These are phyloP conservation scores for Clunio marinus DNA, from an alignment of 2,888 invertebrate genomes.

Conservation along the genomic window DNA sequence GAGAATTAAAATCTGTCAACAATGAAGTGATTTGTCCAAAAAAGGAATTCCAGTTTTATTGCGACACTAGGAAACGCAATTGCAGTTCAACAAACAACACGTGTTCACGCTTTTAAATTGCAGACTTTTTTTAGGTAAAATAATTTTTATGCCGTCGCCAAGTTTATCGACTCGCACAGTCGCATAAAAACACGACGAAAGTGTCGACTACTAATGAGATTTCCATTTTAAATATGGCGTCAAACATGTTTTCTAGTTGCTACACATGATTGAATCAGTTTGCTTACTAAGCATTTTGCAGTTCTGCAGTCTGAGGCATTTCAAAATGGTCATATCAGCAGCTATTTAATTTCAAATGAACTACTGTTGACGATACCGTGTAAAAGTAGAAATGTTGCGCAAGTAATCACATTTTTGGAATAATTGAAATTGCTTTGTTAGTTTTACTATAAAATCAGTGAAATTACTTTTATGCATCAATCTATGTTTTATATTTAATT, in stretches of 20 bases:
- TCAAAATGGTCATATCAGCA: background rate
- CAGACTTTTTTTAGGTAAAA: background rate
- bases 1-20: too few species aligned
- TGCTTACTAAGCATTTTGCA: background rate
- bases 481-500: too few species aligned
- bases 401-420: background rate
- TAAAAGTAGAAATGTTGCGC: background rate
- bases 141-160: background rate
- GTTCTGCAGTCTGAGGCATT: background rate
- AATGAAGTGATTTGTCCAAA: too few species aligned
- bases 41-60: too few species aligned
- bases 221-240: constrained; percentile 23
- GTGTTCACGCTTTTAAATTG: background rate
- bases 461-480: too few species aligned
- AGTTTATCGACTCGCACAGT: background rate
- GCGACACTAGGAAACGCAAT: background rate
- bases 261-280: constrained; percentile 29
- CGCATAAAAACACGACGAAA: background rate
- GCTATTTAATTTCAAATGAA: background rate
- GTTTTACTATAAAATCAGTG: too few species aligned
- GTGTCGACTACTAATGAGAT: constrained; percentile 29
- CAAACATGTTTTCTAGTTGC: constrained; percentile 11
- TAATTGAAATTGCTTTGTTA: background rate
- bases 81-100: background rate
- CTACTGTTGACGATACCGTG: background rate